These are phyloP conservation scores for Aporrectodea caliginosa DNA, from an alignment of 1,140 invertebrate genomes.

Conservation along the genomic window DNA sequence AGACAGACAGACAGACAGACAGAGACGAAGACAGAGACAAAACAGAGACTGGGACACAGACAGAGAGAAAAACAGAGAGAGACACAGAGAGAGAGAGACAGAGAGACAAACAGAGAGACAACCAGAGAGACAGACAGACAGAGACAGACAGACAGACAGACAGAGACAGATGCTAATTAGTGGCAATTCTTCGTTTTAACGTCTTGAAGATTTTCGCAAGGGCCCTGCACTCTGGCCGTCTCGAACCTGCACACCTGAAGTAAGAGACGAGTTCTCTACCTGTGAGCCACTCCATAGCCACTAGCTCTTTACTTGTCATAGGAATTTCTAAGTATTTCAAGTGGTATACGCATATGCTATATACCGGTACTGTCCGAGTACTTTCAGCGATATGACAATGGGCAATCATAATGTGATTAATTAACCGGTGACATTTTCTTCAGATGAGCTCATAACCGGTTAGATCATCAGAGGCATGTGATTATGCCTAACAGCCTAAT, in stretches of 20 bases:
- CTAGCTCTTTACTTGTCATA: background rate
- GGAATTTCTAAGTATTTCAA: too few species aligned
- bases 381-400: too few species aligned
- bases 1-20: background rate
- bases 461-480: too few species aligned
- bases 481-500: too few species aligned
- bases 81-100: conserved; percentile 29
- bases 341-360: too few species aligned
- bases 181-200: too few species aligned
- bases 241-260: background rate
- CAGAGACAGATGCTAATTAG: conserved; percentile 35
- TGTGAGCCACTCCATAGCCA: background rate
- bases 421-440: too few species aligned
- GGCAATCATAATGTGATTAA: too few species aligned
- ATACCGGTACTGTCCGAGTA: too few species aligned
- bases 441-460: too few species aligned
- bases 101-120: conserved; percentile 27
- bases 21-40: conserved; percentile 1
- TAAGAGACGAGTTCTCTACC: background rate
- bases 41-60: conserved; percentile 30
- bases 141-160: conserved; percentile 23
- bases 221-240: background rate
- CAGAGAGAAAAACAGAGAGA: conserved; percentile 25
- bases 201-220: too few species aligned
- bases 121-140: conserved; percentile 29